A percentile compares a stretch with the other conserved stretches of the same genome.
Evolutionary conservation across 2,888 invertebrate species (phyloP).

Genomic region (Cotesia congregata): DNA sequence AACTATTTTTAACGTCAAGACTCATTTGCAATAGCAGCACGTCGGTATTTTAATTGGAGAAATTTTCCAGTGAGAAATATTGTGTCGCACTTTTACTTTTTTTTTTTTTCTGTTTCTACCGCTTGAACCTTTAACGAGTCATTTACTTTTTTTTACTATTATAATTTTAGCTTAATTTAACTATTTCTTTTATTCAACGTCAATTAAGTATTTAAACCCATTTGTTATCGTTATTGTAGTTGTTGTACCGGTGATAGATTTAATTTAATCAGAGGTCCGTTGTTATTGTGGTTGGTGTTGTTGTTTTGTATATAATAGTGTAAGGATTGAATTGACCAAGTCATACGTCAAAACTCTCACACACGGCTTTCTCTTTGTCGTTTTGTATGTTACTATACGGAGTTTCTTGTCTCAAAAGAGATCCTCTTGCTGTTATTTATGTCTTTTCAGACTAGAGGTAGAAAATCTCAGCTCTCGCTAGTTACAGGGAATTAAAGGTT

Average conservation of each 20-base stretch:
- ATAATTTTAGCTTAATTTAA: neutral
- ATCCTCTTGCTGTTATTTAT: too few species aligned
- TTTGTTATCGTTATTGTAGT: neutral
- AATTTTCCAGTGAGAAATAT: neutral
- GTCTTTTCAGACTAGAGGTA: too few species aligned
- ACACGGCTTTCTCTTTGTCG: neutral
- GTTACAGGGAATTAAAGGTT: neutral
- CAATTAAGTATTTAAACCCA: neutral
- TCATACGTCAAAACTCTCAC: neutral
- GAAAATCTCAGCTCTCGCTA: neutral
- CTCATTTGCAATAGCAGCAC: neutral
- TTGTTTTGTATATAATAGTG: neutral
- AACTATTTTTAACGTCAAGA: neutral
- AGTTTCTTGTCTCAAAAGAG: neutral
- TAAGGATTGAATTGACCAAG: neutral
- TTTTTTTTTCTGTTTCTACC: neutral
- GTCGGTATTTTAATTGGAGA: slow-evolving; percentile 1
- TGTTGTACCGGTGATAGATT: neutral
- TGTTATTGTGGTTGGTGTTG: neutral
- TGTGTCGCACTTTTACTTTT: neutral
- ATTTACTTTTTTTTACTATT: neutral
- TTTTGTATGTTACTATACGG: neutral
- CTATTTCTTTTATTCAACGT: neutral
- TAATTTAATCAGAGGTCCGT: neutral
- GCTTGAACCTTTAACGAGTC: neutral